Evolutionary conservation across 64 coral and sea anemone genomes (phyloP), one percentile per base, ranked within the genome.

Genomic region (Pocillopora damicornis): DNA sequence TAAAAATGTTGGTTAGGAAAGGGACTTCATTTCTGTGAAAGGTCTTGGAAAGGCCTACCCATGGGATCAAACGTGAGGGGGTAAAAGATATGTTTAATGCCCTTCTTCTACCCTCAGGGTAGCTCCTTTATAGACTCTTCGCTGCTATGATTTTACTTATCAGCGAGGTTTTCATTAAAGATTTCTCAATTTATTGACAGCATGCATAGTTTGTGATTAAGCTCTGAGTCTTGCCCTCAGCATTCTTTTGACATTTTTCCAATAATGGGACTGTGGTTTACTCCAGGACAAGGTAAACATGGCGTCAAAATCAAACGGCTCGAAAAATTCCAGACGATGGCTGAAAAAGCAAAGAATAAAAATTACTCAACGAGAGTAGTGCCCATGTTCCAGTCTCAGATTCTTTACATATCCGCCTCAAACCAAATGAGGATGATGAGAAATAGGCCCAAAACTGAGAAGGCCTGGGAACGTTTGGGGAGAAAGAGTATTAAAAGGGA

Each of bases 241-340:
- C 42, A 83, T 16, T 76, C 79, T 90, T 51, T 60, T 22, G 18
- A 85, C 17, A 26, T 85, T 85, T 60, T 83, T 93, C 94, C 94
- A 96, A 22, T 88, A 77, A 22, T 71, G 77, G 26, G 94, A 96
- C 34, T 60, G 68, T 38, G 89, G 90, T 22, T 77, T 69, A 71
- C 59, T 93, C 94, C 94, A 96, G 4, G 81, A 91, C 1, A 83
- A 25, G 10, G 94, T 83, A 42, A 96, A 96, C 94, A 96, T 96
- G 17, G 94, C 86, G 34, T 93, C 89, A 68, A 96, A 93, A 71
- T 93, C 88, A 90, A 96, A 90, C 16, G 90, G 86, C 89, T 89
- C 76, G 64, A 96, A 96, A 79, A 93, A 87, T 17, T 96, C 87
- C 22, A 96, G 88, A 37, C 77, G 90, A 62, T 96, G 94, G 78